A percentile compares a stretch with the other conserved stretches of the same genome.
phyloP scores from a whole-genome alignment of 2,888 invertebrate species.

The Eristalis tenax region DNA sequence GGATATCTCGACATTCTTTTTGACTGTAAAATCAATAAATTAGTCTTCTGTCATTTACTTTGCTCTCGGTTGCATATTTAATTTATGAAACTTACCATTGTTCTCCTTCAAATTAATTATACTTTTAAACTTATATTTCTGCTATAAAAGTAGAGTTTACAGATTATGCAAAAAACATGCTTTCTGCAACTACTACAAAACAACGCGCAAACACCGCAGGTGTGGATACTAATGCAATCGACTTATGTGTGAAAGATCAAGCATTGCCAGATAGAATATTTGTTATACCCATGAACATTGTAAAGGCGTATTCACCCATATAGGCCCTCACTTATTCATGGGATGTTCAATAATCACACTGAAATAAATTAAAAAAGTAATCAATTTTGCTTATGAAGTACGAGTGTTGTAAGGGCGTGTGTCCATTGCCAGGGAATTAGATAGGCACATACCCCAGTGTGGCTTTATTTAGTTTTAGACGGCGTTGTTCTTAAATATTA shows the following conservation, averaged over 20 bases:
- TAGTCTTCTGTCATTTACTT: background rate
- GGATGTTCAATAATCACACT: too few relatives aligned
- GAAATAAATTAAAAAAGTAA: too few relatives aligned
- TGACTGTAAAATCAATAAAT: slow-evolving; percentile 73
- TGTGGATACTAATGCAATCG: background rate
- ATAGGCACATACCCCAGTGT: too few relatives aligned
- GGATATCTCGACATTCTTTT: slow-evolving; percentile 88
- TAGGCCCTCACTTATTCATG: too few relatives aligned
- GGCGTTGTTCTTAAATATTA: too few relatives aligned
- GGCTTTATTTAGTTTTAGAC: too few relatives aligned
- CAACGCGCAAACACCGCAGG: slow-evolving; percentile 43
- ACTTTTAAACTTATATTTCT: slow-evolving; percentile 10
- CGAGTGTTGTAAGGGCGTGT: too few relatives aligned
- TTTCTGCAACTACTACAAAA: slow-evolving; percentile 19
- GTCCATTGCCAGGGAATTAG: too few relatives aligned
- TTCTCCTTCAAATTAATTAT: slow-evolving; percentile 10
- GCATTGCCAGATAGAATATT: background rate
- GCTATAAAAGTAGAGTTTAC: slow-evolving; percentile 1
- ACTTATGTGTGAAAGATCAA: background rate
- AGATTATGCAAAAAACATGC: slow-evolving; percentile 51
- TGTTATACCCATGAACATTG: background rate
- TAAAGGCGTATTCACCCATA: too few relatives aligned
- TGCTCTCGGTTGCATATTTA: background rate
- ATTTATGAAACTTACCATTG: slow-evolving; percentile 46
- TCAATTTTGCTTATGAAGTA: too few relatives aligned